phyloP scores from a whole-genome alignment of 2,888 invertebrate species.

The Drosophila quinaria region DNA sequence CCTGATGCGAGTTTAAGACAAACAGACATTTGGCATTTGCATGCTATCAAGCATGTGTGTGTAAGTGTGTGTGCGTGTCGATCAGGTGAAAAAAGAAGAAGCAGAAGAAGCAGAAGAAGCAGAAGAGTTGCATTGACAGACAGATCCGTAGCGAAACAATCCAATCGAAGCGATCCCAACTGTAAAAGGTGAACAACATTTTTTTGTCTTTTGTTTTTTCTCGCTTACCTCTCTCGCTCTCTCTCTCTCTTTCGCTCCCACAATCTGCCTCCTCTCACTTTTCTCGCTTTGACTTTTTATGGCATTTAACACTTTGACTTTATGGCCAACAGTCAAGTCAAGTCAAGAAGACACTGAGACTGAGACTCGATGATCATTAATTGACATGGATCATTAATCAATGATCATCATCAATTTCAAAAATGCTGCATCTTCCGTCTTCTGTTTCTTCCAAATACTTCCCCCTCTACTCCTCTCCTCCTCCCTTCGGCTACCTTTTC shows the following conservation, averaged over 20 bases:
- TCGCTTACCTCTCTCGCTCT: slow-evolving; percentile 2
- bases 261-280: slow-evolving; percentile 20
- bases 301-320: slow-evolving; percentile 79
- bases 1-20: slow-evolving; percentile 59
- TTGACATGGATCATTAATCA: slow-evolving; percentile 16
- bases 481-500: not conserved
- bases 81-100: slow-evolving; percentile 60
- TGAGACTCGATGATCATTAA: slow-evolving; percentile 4
- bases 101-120: slow-evolving; percentile 14
- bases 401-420: slow-evolving; percentile 22
- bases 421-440: slow-evolving; percentile 28
- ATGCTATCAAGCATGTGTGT: slow-evolving; percentile 42
- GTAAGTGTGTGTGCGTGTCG: slow-evolving; percentile 15
- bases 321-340: slow-evolving; percentile 53
- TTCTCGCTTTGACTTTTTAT: slow-evolving; percentile 44
- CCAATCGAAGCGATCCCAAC: slow-evolving; percentile 14
- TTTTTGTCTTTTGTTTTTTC: slow-evolving; percentile 27
- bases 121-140: slow-evolving; percentile 33
- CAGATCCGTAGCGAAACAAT: slow-evolving; percentile 46
- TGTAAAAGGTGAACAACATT: slow-evolving; percentile 77
- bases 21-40: slow-evolving; percentile 77
- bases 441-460: slow-evolving; percentile 11
- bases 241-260: not conserved
- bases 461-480: not conserved
- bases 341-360: slow-evolving; percentile 6